Percentiles rank a stretch among this genome's conserved stretches.
These are phyloP conservation scores for Iguana delicatissima DNA, from an alignment of 2,797 vertebrate genomes.

Conservation along the genomic window DNA sequence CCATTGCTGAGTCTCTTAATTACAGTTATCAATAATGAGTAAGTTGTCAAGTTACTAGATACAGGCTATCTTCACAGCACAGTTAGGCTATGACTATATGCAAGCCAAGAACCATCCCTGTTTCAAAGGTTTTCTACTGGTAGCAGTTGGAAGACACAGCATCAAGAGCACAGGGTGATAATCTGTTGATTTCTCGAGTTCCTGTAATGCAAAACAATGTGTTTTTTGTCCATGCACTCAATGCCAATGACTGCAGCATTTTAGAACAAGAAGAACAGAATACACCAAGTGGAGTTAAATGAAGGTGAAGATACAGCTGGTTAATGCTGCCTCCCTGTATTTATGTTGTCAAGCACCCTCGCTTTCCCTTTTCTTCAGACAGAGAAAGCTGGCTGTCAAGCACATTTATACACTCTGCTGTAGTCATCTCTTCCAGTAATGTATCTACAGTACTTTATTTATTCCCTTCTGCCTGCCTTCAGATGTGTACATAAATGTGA, in stretches of 20 bases:
- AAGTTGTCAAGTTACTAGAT: slow-evolving; percentile 31
- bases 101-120: slow-evolving; percentile 50
- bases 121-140: slow-evolving; percentile 56
- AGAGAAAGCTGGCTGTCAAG: slow-evolving; percentile 24
- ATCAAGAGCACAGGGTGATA: slow-evolving; percentile 46
- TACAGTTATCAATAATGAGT: slow-evolving; percentile 42
- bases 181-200: slow-evolving; percentile 13
- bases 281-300: not conserved
- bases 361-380: slow-evolving; percentile 33
- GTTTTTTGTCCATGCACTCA: slow-evolving; percentile 43
- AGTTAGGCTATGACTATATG: slow-evolving; percentile 47
- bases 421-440: slow-evolving; percentile 6
- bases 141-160: slow-evolving; percentile 52
- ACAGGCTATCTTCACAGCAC: slow-evolving; percentile 60
- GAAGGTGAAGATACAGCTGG: slow-evolving; percentile 32
- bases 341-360: not conserved
- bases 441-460: not conserved
- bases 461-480: not conserved
- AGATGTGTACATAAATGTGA: accelerated
- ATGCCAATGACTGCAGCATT: slow-evolving; percentile 11
- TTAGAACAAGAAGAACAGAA: slow-evolving; percentile 4
- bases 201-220: not conserved
- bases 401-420: slow-evolving; percentile 28
- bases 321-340: not conserved
- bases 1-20: slow-evolving; percentile 23